Conservation (phyloP, 2,797 vertebrate species). For the Tadarida brasiliensis region DNA sequence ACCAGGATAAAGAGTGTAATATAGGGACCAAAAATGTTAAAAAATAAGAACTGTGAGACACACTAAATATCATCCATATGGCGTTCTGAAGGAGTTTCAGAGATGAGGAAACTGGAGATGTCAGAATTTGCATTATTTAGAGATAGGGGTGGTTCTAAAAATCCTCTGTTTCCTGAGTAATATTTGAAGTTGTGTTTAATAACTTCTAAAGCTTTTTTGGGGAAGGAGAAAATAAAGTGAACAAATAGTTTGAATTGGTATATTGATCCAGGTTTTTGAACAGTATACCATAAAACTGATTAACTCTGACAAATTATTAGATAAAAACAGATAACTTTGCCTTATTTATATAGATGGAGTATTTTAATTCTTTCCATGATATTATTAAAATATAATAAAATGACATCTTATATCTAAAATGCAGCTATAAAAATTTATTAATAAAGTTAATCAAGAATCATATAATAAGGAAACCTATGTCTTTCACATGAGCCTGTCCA, state of each 20-base stretch:
- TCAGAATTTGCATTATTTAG: background rate
- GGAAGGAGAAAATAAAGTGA: background rate
- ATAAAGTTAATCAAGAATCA: background rate
- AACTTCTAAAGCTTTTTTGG: background rate
- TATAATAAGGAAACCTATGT: background rate
- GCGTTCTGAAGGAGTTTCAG: background rate
- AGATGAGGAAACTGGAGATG: background rate
- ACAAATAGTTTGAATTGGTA: background rate
- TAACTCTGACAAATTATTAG: background rate
- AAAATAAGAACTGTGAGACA: background rate
- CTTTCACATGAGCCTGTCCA: background rate
- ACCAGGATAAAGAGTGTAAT: background rate
- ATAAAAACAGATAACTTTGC: background rate
- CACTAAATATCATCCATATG: background rate
- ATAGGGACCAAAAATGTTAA: background rate
- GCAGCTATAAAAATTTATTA: background rate
- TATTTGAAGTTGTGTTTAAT: background rate
- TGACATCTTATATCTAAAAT: background rate
- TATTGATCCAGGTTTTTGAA: background rate
- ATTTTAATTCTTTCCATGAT: background rate
- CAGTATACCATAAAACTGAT: background rate
- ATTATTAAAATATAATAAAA: conserved; percentile 13
- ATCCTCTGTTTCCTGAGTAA: background rate
- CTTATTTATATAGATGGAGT: background rate
- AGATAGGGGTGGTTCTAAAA: background rate